phyloP scores from a whole-genome alignment of 2,797 vertebrate species.

The Alosa sapidissima region DNA sequence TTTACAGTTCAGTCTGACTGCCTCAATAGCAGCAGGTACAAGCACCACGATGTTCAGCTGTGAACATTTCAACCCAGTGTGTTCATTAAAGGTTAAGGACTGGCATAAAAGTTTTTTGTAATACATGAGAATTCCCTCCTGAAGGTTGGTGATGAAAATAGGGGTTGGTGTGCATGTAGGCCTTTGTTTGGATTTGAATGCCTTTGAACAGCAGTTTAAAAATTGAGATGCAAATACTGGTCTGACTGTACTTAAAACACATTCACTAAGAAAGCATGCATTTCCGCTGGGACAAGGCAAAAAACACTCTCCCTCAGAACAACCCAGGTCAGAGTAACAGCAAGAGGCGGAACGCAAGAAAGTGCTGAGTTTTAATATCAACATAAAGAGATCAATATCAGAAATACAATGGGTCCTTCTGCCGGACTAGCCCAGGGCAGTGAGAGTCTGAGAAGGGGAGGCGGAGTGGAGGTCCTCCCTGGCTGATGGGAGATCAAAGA shows the following conservation, averaged over 20 bases:
- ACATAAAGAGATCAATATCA: conserved; percentile 68
- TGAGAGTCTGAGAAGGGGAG: not conserved
- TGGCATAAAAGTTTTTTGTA: not conserved
- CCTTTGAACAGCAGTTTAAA: conserved; percentile 60
- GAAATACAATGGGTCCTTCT: conserved; percentile 63
- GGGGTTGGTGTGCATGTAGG: conserved; percentile 42
- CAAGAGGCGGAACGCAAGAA: conserved; percentile 64
- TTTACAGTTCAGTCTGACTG: not conserved
- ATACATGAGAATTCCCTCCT: not conserved
- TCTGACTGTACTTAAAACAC: conserved; percentile 63
- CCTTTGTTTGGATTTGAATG: conserved; percentile 59
- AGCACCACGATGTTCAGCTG: conserved; percentile 4
- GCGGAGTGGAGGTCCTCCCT: not conserved
- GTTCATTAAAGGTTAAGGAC: not conserved
- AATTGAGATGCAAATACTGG: conserved; percentile 66
- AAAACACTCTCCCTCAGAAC: conserved; percentile 60
- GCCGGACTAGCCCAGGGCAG: conserved; percentile 37
- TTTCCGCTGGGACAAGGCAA: conserved; percentile 46
- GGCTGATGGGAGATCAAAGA: not conserved
- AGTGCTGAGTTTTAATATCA: conserved; percentile 75
- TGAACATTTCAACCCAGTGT: not conserved
- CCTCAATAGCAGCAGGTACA: not conserved
- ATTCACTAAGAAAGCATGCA: conserved; percentile 73
- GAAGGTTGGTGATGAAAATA: not conserved
- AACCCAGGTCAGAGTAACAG: conserved; percentile 69